Conservation (phyloP, 2,797 vertebrate genomes). For the Tragelaphus oryx region DNA sequence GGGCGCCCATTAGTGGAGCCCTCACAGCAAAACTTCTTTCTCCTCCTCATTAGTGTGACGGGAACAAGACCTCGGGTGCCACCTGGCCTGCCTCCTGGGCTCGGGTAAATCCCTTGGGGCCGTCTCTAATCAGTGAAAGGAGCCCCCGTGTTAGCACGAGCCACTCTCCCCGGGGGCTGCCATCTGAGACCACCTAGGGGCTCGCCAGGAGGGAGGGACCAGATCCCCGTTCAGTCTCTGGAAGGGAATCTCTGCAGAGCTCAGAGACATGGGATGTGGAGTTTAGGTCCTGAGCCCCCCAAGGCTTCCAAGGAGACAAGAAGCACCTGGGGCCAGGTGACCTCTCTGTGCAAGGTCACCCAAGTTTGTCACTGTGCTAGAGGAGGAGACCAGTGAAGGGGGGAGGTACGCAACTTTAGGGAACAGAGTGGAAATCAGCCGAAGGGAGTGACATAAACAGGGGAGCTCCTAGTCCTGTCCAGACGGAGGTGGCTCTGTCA, state of each 20-base stretch:
- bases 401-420: conserved; percentile 30
- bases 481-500: fast-evolving
- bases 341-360: neutral
- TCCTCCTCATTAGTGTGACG: neutral
- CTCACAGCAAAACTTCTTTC: fast-evolving
- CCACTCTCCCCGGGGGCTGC: fast-evolving
- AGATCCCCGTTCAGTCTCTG: neutral
- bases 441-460: neutral
- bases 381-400: conserved; percentile 53
- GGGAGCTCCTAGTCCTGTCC: neutral
- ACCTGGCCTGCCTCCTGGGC: neutral
- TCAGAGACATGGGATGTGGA: fast-evolving
- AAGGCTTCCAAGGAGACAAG: neutral
- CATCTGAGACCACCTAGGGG: fast-evolving
- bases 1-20: neutral
- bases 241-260: fast-evolving
- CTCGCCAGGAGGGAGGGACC: fast-evolving
- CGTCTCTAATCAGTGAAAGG: fast-evolving
- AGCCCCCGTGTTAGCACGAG: fast-evolving
- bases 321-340: fast-evolving
- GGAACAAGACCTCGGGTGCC: neutral
- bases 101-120: fast-evolving
- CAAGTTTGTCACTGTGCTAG: neutral
- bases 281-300: neutral
- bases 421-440: conserved; percentile 46